These are phyloP conservation scores for Ictalurus punctatus DNA, from an alignment of 2,113 vertebrate species.

Conservation along the genomic window DNA sequence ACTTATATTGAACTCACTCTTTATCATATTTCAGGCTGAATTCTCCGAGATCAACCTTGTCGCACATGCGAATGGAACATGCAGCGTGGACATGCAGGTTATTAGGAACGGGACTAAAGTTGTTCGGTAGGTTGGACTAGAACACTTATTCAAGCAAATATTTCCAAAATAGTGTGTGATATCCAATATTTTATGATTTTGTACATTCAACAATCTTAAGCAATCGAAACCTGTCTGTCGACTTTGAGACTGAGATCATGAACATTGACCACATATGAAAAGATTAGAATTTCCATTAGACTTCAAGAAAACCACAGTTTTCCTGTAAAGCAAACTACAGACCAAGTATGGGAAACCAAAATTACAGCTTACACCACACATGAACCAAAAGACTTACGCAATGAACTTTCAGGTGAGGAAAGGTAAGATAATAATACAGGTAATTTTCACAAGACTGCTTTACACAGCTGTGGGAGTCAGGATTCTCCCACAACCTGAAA, in stretches of 20 bases:
- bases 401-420: neutral
- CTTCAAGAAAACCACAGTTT: neutral
- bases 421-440: neutral
- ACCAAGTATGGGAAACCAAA: neutral
- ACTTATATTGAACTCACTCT: neutral
- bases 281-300: neutral
- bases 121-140: conserved; percentile 78
- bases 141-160: conserved; percentile 1
- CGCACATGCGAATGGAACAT: conserved; percentile 88
- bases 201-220: neutral
- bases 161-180: neutral
- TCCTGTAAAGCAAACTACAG: neutral
- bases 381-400: neutral
- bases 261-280: neutral
- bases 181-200: neutral
- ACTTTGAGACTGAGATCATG: neutral
- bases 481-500: conserved; percentile 7
- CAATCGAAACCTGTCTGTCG: neutral
- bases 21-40: conserved; percentile 77
- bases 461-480: neutral
- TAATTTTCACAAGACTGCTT: neutral
- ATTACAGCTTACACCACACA: neutral
- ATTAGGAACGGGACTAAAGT: conserved; percentile 87
- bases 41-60: conserved; percentile 96
- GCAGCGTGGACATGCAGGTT: conserved; percentile 89